Conservation (phyloP, 2,113 vertebrate species). For the Eptesicus fuscus region DNA sequence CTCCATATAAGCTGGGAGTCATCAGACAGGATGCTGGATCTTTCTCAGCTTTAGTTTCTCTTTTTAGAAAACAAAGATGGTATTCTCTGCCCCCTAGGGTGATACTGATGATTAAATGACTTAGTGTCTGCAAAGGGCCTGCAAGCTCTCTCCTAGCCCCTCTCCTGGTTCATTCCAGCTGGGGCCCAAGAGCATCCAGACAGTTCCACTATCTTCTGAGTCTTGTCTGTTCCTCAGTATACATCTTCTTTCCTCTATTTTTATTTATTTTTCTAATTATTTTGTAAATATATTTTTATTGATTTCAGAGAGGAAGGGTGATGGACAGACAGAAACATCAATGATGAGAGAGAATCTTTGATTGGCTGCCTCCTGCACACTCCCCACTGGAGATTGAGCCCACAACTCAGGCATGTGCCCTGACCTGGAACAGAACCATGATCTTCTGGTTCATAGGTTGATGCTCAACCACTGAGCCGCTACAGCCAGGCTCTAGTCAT, state of each 20-base stretch:
- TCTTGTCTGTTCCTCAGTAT: not conserved
- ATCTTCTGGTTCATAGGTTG: no score
- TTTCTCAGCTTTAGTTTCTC: not conserved
- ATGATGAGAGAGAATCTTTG: no score
- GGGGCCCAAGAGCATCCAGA: fast-evolving
- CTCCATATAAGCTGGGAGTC: not conserved
- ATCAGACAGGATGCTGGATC: not conserved
- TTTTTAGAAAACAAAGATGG: not conserved
- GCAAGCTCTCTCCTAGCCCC: not conserved
- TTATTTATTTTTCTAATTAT: not conserved
- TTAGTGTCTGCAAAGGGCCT: not conserved
- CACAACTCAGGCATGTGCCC: no score
- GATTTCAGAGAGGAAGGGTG: no score
- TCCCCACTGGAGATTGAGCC: no score
- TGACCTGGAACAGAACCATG: no score
- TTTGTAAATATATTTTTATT: no score
- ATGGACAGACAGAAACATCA: no score
- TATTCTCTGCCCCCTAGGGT: fast-evolving
- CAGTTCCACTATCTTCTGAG: not conserved
- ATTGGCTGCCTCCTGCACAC: no score
- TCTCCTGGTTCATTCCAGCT: fast-evolving
- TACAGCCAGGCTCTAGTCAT: no score
- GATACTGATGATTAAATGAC: not conserved
- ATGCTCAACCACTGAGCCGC: no score
- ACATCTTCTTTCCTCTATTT: not conserved